Percentiles rank a stretch among this genome's conserved stretches.
These are phyloP conservation scores for Lasioglossum lativentre DNA, from an alignment of 2,888 invertebrate genomes.

Conservation along the genomic window DNA sequence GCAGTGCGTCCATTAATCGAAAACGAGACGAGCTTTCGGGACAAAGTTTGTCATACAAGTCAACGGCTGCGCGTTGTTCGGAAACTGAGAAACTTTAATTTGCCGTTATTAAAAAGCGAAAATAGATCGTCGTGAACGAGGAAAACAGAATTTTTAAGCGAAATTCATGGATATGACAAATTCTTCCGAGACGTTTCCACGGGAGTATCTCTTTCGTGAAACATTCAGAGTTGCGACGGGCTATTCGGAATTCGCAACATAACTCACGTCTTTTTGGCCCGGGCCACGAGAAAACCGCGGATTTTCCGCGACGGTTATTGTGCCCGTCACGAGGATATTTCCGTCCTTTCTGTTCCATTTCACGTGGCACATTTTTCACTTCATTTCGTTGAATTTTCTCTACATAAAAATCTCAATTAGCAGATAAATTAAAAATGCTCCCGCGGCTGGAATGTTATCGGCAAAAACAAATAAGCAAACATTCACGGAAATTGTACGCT, in stretches of 20 bases:
- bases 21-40: neutral
- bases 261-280: conserved; percentile 22
- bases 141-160: neutral
- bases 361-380: conserved; percentile 1
- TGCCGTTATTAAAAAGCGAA: neutral
- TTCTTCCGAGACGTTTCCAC: conserved; percentile 10
- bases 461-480: neutral
- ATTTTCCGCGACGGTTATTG: conserved; percentile 16
- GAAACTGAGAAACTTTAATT: neutral
- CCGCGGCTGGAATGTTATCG: neutral
- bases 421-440: neutral
- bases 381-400: neutral
- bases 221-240: conserved; percentile 30
- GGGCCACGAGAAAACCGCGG: conserved; percentile 26
- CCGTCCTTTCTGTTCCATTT: conserved; percentile 2
- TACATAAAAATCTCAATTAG: neutral
- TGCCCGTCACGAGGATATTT: neutral
- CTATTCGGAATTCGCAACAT: conserved; percentile 31
- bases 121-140: neutral
- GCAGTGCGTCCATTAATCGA: neutral
- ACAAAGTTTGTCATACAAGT: neutral
- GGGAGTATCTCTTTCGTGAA: conserved; percentile 16
- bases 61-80: neutral
- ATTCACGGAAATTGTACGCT: neutral
- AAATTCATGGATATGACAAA: conserved; percentile 13